Conservation (phyloP, 2,113 vertebrate species). For the Poeciliopsis prolifica region DNA sequence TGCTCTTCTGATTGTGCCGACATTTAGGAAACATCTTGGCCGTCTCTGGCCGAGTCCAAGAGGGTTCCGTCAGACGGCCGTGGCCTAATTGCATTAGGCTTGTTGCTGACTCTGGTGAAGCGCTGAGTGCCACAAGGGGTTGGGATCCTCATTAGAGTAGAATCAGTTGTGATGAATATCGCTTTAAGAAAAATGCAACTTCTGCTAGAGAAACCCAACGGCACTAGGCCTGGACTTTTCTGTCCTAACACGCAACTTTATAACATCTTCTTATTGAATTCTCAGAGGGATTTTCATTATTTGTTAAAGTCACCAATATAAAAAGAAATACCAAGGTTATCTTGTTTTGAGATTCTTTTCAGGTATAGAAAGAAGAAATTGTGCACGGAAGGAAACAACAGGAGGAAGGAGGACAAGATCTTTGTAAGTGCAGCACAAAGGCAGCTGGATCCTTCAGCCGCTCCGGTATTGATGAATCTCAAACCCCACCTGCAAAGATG, state of each 20-base stretch:
- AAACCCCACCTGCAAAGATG: conserved; percentile 1
- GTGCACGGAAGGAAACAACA: background rate
- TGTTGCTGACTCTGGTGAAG: conserved; percentile 55
- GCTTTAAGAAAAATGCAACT: conserved; percentile 53
- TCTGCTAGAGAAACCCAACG: conserved; percentile 29
- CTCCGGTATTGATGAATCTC: background rate
- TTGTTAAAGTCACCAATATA: conserved; percentile 6
- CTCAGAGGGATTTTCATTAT: conserved; percentile 9
- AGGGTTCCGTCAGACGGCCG: conserved; percentile 21
- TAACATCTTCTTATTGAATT: conserved; percentile 10
- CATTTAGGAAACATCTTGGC: conserved; percentile 43
- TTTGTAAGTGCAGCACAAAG: background rate
- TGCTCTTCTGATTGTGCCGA: conserved; percentile 46
- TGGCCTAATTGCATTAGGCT: conserved; percentile 60
- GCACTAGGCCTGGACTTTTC: conserved; percentile 15
- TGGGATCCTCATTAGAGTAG: conserved; percentile 54
- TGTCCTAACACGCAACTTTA: background rate
- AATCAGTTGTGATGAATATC: conserved; percentile 63
- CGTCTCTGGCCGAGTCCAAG: conserved; percentile 32
- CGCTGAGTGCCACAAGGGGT: conserved; percentile 41
- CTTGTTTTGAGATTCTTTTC: background rate
- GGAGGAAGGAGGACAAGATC: background rate
- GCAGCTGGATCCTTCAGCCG: background rate
- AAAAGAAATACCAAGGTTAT: conserved; percentile 1
- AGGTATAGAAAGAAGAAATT: background rate